Conservation (phyloP, 1,140 invertebrate genomes). For the Ips typographus region DNA sequence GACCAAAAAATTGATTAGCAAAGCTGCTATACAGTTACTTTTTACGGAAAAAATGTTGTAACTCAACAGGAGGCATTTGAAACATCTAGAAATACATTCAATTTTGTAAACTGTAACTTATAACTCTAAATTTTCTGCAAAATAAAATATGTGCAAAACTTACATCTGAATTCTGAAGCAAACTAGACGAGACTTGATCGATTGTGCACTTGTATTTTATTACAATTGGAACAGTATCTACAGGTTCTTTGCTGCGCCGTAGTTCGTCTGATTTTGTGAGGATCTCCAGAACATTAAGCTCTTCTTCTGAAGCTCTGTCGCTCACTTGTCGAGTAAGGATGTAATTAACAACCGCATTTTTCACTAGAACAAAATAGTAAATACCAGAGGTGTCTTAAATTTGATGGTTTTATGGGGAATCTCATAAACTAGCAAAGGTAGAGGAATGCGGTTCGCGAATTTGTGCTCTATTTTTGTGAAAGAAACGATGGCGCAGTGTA, state of each 20-base stretch:
- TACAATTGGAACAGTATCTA: conserved; percentile 31
- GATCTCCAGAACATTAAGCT: conserved; percentile 32
- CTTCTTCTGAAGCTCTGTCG: conserved; percentile 28
- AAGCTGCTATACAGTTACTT: no score
- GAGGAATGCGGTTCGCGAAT: no score
- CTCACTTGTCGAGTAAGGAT: conserved; percentile 31
- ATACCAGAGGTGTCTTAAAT: neutral
- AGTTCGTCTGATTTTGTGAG: conserved; percentile 34
- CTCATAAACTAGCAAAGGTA: no score
- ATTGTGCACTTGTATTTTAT: conserved; percentile 34
- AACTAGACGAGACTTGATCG: conserved; percentile 32
- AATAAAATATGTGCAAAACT: conserved; percentile 5
- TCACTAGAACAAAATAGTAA: conserved; percentile 30
- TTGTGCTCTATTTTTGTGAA: no score
- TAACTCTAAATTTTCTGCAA: neutral
- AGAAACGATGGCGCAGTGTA: no score
- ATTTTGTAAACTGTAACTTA: neutral
- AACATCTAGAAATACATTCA: no score
- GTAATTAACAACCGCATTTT: conserved; percentile 39
- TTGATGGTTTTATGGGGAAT: no score
- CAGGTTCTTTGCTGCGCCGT: conserved; percentile 30
- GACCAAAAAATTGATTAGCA: no score
- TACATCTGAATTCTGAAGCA: conserved; percentile 34
- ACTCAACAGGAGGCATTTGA: no score
- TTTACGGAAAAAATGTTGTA: no score